These are phyloP conservation scores for Dreissena polymorpha DNA, from an alignment of 1,140 invertebrate species.

Conservation along the genomic window DNA sequence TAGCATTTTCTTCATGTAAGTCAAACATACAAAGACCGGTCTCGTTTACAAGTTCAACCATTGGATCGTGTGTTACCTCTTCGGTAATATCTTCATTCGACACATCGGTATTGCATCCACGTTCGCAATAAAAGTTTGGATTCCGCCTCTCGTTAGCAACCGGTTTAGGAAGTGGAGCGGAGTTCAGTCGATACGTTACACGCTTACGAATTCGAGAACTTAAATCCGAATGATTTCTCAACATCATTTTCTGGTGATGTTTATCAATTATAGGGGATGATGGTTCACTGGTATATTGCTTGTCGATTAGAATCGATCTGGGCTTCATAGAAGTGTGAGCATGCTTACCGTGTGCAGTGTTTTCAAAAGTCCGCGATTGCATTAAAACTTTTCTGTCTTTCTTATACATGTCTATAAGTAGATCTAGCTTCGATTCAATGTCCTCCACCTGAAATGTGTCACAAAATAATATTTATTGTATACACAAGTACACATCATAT, in stretches of 20 bases:
- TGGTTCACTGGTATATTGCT: too few relatives aligned
- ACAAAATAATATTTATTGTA: too few relatives aligned
- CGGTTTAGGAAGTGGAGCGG: conserved; percentile 7
- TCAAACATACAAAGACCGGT: not conserved
- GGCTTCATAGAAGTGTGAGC: conserved; percentile 50
- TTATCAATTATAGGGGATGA: conserved; percentile 82
- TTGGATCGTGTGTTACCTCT: not conserved
- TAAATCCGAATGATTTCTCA: conserved; percentile 89
- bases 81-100: too few relatives aligned
- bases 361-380: conserved; percentile 56
- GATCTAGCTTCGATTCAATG: conserved; percentile 95
- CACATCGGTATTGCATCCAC: too few relatives aligned
- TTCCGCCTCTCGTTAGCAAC: not conserved
- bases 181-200: conserved; percentile 83
- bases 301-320: too few relatives aligned
- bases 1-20: not conserved
- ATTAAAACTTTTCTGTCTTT: conserved; percentile 85
- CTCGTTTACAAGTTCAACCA: not conserved
- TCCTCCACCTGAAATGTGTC: too few relatives aligned
- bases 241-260: conserved; percentile 83
- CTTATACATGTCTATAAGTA: conserved; percentile 95
- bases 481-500: too few relatives aligned
- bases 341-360: conserved; percentile 40
- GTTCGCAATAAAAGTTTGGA: not conserved
- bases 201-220: conserved; percentile 90